Evolutionary conservation across 92 coral and sea anemone genomes (phyloP).

Genomic region (Epizoanthus stellaris): DNA sequence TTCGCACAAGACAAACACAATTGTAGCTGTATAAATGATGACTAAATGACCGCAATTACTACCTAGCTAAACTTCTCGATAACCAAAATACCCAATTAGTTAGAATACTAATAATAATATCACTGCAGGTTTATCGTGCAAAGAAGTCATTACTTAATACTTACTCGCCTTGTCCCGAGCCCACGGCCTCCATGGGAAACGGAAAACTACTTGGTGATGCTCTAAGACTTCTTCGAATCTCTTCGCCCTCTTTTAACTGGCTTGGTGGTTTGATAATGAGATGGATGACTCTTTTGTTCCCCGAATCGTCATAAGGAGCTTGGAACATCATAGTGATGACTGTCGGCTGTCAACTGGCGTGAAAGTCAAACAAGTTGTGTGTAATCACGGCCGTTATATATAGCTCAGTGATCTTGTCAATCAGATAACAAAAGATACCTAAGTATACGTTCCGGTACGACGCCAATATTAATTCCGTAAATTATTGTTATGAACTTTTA

Average conservation of each 20-base stretch:
- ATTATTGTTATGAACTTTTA: not conserved
- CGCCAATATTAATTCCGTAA: conserved; percentile 1
- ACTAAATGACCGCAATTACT: not conserved
- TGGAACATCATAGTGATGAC: conserved; percentile 16
- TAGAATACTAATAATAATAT: not conserved
- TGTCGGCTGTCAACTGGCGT: conserved; percentile 11
- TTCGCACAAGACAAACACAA: conserved; percentile 12
- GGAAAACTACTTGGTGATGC: conserved; percentile 1
- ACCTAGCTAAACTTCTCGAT: not conserved
- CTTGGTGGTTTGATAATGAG: conserved; percentile 23
- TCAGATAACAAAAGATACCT: not conserved
- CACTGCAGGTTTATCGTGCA: no score
- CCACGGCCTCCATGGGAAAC: conserved; percentile 28
- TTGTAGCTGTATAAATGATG: not conserved
- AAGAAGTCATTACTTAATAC: not conserved
- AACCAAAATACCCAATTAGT: not conserved
- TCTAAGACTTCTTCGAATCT: not conserved
- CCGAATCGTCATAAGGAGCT: not conserved
- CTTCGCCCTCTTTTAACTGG: not conserved
- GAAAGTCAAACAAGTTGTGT: conserved; percentile 16
- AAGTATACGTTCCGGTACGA: not conserved
- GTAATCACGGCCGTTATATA: not conserved
- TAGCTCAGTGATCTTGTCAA: conserved; percentile 12
- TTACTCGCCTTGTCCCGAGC: conserved; percentile 27
- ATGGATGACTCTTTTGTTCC: conserved; percentile 21